Base-by-base conservation (phyloP, 1,140 invertebrate species). In the Atta cephalotes region DNA sequence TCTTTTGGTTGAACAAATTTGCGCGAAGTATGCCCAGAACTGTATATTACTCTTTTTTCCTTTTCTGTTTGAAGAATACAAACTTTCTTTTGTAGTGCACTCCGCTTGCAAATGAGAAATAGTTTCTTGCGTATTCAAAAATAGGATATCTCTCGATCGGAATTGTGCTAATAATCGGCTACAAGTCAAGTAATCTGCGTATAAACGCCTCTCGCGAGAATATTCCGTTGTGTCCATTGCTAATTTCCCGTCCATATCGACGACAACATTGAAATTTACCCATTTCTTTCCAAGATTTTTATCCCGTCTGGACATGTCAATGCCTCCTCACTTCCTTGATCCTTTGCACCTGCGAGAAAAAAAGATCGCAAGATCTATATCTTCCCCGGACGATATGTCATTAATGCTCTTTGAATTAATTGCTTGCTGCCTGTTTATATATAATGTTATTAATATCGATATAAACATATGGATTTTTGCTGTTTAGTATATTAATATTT, bases 401-500 rank as follows among this genome's bases (percentile, higher is more conserved):
- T 93, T 90, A 87, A 93, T 93, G 92, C 91, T 93, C 89, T 92
- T 91, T 66, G 65, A 91, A 91, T 91, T 93, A 93, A 94, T 91
- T 95, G 94, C 93, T 92, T 95, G 94, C 92, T 95, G 95, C 95
- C 92, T 95, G 94, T 94, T 93, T 92, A 92, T 93, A 80, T 88
- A 87, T 85, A 89, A 82, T 91, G 85, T 91, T 82, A 89, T 90
- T 91, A 91, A 91, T 91, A 91, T 91, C 87, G 28, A 90, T 85
- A 87, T 87, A 85, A 89, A 91, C 39, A 90, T 31, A 90, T 91
- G 87, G 65, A 91, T 89, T 89, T 91, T 88, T 87, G 92, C 91
- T 88, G 84, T 85, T 92, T 91, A 89, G 90, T 86, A 63, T 60
- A 90, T 91, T 92, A 92, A 92, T 92, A 90, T 90, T 51, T 82